Evolutionary conservation across 2,797 vertebrate genomes (phyloP).

Genomic region (Sebastes kiyomatsui): DNA sequence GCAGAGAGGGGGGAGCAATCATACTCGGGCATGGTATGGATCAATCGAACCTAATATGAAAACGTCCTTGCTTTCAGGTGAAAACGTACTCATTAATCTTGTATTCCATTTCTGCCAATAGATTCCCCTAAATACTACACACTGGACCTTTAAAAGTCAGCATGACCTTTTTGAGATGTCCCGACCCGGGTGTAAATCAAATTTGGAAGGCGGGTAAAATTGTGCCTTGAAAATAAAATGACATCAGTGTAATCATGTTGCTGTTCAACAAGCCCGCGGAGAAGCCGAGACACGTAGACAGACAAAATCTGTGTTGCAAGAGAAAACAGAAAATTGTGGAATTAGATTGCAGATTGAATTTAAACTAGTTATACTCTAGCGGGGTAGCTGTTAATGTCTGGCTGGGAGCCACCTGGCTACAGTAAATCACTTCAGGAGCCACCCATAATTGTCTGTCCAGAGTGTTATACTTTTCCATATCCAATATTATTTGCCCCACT

Average conservation of each 20-base stretch:
- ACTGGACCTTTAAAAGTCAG: constrained; percentile 12
- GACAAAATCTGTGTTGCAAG: not conserved
- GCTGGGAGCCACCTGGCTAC: constrained; percentile 23
- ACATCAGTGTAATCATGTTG: not conserved
- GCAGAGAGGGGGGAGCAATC: no score
- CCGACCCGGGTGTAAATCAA: constrained; percentile 16
- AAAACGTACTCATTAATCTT: no score
- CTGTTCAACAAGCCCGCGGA: not conserved
- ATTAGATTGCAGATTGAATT: constrained; percentile 21
- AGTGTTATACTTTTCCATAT: constrained; percentile 13
- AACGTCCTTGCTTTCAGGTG: no score
- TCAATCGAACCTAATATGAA: rapidly evolving
- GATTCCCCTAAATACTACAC: no score
- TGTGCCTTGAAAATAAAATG: constrained; percentile 16
- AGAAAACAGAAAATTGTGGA: not conserved
- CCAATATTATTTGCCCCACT: constrained; percentile 34
- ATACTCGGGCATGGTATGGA: no score
- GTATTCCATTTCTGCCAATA: no score
- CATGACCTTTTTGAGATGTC: constrained; percentile 6
- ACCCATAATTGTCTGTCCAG: constrained; percentile 20
- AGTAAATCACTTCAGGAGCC: constrained; percentile 30
- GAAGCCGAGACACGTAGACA: not conserved
- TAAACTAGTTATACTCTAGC: constrained; percentile 11
- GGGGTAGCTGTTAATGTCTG: constrained; percentile 24
- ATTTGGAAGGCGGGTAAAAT: constrained; percentile 9